These are phyloP conservation scores for Uropsilus gracilis DNA, from an alignment of 2,113 vertebrate species.

Conservation along the genomic window DNA sequence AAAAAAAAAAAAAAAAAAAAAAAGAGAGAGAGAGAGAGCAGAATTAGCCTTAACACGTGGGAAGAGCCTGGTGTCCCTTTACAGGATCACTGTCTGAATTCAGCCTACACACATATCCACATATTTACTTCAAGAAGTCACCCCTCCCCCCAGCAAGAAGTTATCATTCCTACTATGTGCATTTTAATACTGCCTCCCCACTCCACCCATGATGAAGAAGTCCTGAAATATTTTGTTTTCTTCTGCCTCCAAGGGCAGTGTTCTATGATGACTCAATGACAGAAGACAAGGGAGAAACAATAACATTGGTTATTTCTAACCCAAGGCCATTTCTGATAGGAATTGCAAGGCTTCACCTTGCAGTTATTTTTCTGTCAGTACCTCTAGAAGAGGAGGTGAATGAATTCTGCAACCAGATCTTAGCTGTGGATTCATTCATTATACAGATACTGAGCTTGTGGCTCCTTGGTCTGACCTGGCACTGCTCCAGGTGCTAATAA, in stretches of 20 bases:
- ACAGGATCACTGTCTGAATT: background rate
- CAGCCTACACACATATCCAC: background rate
- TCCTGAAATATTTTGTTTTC: background rate
- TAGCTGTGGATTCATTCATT: background rate
- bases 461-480: background rate
- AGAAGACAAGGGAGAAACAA: background rate
- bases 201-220: background rate
- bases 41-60: background rate
- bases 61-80: background rate
- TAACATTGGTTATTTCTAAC: background rate
- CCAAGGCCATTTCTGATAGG: background rate
- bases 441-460: too few species aligned
- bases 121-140: background rate
- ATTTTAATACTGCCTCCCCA: background rate
- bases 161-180: background rate
- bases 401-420: background rate
- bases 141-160: rapidly evolving
- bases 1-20: too few species aligned
- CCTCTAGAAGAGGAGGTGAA: background rate
- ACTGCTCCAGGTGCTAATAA: background rate
- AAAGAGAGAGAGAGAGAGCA: too few species aligned
- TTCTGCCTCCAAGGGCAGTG: background rate
- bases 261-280: background rate
- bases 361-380: background rate
- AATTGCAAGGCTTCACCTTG: background rate